Base-by-base conservation (phyloP, 2,797 vertebrate genomes). In the Oreonectes daqikongensis region DNA sequence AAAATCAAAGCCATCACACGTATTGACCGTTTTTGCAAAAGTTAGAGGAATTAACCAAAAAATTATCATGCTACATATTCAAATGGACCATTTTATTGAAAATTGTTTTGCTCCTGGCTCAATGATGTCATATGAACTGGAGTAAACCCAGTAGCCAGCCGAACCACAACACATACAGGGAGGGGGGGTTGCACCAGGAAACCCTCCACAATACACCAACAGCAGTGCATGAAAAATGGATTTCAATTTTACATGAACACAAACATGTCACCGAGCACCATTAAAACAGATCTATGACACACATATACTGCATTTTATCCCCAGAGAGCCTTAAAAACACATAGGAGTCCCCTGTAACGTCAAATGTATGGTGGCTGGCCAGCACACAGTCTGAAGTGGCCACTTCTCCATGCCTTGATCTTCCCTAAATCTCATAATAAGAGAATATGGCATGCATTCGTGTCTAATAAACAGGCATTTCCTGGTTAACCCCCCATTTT, bases 111-210 rank as follows among this genome's bases (percentile, higher is more conserved):
- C 61, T 69, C 80, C 79, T 77, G 70, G 89, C 87, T 90, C 89
- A 92, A 93, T 94, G 92, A 94, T 93, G 93, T 94, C 91, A 94
- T 94, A 88, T 94, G 91, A 93, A 94, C 92, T 91, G 75, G 84
- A 92, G 90, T 94, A 94, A 93, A 94, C 92, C 91, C 90, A 81
- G 42, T 78, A 83, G 79, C 81, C 66, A 72, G 88, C 86, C 87
- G 89, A 86, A 93, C 89, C 92, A 94, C 91, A 94, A 93, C 92
- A 93, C 85, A 87, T 78, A 85, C 80, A 88, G 84, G 87, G 90
- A 88, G 60, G 75, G 79, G 70, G 79, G 89, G 79, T 46, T 68
- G 79, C 67, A 75, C 79, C 46, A 78, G 72, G 71, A 89, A 85
- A 82, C 84, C 81, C 79, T 77, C 35, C 66, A 63, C 44, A 77